Evolutionary conservation across 2,113 vertebrate genomes (phyloP).

Genomic region (Picathartes gymnocephalus): DNA sequence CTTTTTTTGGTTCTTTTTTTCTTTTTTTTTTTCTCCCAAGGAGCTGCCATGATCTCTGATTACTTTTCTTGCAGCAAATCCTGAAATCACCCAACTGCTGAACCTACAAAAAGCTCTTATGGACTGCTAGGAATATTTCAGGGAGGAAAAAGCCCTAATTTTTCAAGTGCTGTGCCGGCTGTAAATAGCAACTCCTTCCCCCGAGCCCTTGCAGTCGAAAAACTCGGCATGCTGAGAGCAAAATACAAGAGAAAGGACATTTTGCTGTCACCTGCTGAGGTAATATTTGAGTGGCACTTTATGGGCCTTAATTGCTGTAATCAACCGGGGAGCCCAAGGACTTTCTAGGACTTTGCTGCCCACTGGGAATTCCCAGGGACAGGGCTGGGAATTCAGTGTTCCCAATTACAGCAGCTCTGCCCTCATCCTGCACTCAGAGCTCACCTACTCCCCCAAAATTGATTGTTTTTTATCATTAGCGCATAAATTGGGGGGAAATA

Average conservation of each 20-base stretch:
- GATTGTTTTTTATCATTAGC: neutral
- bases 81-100: neutral
- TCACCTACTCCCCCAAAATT: neutral
- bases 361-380: neutral
- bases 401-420: neutral
- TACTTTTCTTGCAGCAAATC: neutral
- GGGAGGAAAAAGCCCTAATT: neutral
- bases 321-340: neutral
- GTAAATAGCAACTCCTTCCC: neutral
- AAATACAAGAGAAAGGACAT: neutral
- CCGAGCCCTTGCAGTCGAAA: neutral
- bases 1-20: too few relatives aligned
- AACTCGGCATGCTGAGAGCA: neutral
- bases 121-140: neutral
- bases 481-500: neutral
- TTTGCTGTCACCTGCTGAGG: neutral
- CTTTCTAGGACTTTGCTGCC: neutral
- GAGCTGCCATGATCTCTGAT: neutral
- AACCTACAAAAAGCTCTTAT: neutral
- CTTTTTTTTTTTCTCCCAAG: rapidly evolving
- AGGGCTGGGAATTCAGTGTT: neutral
- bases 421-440: neutral
- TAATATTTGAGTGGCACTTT: neutral
- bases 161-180: neutral
- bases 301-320: neutral